Conservation (phyloP, 2,113 vertebrate genomes). For the Otocyon megalotis region DNA sequence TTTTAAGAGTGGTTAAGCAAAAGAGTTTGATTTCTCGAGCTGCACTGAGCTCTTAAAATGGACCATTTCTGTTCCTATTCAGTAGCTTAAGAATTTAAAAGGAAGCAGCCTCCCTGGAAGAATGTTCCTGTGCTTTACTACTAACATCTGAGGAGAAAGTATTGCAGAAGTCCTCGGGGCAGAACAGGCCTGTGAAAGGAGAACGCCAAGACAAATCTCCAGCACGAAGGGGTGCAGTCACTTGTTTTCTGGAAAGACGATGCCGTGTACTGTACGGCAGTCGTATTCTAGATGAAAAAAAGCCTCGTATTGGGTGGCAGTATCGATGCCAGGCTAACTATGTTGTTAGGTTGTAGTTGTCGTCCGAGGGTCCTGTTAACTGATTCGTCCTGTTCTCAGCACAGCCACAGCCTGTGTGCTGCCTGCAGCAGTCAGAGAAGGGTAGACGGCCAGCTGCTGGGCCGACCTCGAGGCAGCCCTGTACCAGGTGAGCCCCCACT, state of each 20-base stretch:
- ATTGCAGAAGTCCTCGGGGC: not conserved
- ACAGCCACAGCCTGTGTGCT: not conserved
- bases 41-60: not conserved
- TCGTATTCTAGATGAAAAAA: not conserved
- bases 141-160: not conserved
- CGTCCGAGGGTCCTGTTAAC: not conserved
- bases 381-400: not conserved
- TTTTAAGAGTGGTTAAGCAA: not conserved
- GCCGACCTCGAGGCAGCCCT: not conserved
- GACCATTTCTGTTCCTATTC: not conserved
- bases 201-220: no score
- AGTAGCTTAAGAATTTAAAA: not conserved
- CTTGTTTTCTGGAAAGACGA: not conserved
- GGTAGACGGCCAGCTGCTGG: not conserved
- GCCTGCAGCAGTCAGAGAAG: not conserved
- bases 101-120: not conserved
- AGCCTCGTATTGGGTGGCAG: not conserved
- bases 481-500: not conserved
- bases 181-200: not conserved
- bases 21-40: not conserved
- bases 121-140: accelerated
- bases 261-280: not conserved
- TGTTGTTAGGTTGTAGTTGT: not conserved
- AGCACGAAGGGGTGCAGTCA: not conserved
- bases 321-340: not conserved